Conservation (phyloP, 23 tunicate genomes). For the Trididemnum clinides region DNA sequence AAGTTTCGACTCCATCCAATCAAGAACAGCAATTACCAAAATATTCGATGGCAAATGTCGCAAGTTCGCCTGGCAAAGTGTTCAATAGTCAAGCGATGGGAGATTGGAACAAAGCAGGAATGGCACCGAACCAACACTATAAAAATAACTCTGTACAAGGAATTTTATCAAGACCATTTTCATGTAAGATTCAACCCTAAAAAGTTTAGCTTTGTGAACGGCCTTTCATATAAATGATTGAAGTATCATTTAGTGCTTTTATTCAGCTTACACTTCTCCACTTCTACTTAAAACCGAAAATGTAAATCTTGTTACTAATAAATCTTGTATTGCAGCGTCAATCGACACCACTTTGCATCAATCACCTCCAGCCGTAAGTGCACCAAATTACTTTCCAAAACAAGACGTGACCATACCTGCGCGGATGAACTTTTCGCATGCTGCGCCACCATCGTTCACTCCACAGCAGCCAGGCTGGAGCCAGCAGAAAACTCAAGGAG, state of each 20-base stretch:
- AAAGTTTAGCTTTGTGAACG: background rate
- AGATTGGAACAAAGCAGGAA: conserved; percentile 49
- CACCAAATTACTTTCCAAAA: background rate
- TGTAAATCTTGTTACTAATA: background rate
- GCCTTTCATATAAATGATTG: too few relatives aligned
- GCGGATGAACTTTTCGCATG: conserved; percentile 2
- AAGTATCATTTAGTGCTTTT: too few relatives aligned
- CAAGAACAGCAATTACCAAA: conserved; percentile 22
- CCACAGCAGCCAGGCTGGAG: conserved; percentile 42
- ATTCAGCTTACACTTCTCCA: background rate
- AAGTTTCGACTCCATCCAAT: conserved; percentile 40
- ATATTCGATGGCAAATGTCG: conserved; percentile 6
- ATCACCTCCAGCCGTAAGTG: conserved; percentile 12
- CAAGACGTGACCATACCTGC: background rate
- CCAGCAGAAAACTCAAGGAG: background rate
- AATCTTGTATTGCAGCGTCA: conserved; percentile 29
- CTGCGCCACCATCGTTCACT: background rate
- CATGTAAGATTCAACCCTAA: conserved; percentile 35
- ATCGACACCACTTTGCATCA: conserved; percentile 31
- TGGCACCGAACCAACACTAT: conserved; percentile 24
- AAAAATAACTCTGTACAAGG: conserved; percentile 67
- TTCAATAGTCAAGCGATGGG: conserved; percentile 2
- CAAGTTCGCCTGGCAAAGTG: conserved; percentile 11
- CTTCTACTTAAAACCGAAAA: background rate
- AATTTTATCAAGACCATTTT: conserved; percentile 71